Percentiles rank a stretch among this genome's conserved stretches.
Evolutionary conservation across 2,888 invertebrate genomes (phyloP).

Genomic region (Pyrgus malvae): DNA sequence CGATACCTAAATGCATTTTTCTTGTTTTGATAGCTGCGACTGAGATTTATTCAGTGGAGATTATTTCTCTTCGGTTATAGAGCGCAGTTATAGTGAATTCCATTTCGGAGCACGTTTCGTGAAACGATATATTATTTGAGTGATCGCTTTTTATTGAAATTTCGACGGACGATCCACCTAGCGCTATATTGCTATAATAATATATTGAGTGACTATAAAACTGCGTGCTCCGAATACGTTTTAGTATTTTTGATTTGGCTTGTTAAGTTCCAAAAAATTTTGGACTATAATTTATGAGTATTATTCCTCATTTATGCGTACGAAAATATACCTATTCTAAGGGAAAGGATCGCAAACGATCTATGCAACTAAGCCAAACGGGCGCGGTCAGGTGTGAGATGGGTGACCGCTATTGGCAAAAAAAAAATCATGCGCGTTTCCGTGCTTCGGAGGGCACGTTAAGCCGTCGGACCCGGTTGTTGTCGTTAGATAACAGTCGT

Average conservation of each 20-base stretch:
- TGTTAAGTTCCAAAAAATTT: neutral
- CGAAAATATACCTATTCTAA: too few relatives aligned
- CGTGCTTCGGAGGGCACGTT: too few relatives aligned
- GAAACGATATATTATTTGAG: conserved; percentile 12
- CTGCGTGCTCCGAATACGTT: neutral
- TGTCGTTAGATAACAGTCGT: too few relatives aligned
- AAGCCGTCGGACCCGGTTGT: too few relatives aligned
- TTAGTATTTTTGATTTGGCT: conserved; percentile 1
- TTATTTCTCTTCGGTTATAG: conserved; percentile 4
- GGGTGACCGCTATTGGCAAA: too few relatives aligned
- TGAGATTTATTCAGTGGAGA: neutral
- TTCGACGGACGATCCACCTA: neutral
- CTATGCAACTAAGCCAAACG: too few relatives aligned
- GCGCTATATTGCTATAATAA: neutral
- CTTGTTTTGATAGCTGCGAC: neutral
- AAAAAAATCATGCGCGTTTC: too few relatives aligned
- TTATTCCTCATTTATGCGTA: too few relatives aligned
- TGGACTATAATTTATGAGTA: neutral
- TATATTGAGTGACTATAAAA: neutral
- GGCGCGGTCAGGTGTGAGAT: too few relatives aligned
- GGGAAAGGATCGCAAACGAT: too few relatives aligned
- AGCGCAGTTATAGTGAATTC: neutral
- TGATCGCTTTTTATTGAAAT: conserved; percentile 14
- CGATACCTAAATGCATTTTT: neutral
- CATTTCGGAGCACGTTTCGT: conserved; percentile 12